Conservation (phyloP, 1,140 invertebrate genomes). For the Calephelis nemesis region DNA sequence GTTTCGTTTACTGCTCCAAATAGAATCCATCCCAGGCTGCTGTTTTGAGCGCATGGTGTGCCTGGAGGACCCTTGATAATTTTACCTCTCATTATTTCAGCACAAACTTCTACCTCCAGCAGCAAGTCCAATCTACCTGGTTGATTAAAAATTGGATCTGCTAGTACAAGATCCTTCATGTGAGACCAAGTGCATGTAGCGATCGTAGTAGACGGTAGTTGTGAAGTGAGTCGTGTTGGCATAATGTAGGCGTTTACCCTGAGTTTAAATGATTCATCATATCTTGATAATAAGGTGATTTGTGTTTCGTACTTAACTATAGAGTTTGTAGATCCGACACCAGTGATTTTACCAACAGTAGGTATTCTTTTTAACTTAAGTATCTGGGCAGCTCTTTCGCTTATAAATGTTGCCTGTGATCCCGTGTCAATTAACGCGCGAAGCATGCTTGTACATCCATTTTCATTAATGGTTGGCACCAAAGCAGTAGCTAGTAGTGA, state of each 20-base stretch:
- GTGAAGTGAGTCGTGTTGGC: constrained; percentile 23
- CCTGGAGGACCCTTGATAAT: constrained; percentile 28
- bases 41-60: constrained; percentile 28
- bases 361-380: constrained; percentile 12
- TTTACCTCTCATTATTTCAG: constrained; percentile 22
- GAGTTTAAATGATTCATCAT: constrained; percentile 26
- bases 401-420: constrained; percentile 19
- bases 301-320: background rate
- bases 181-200: constrained; percentile 21
- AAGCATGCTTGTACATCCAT: constrained; percentile 7
- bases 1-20: constrained; percentile 25
- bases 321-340: constrained; percentile 12
- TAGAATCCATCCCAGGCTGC: constrained; percentile 31
- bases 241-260: constrained; percentile 30
- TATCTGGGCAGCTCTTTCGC: constrained; percentile 9
- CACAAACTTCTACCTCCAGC: constrained; percentile 23
- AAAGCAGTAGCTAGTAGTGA: constrained; percentile 18
- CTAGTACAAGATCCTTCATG: constrained; percentile 23
- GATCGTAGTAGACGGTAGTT: constrained; percentile 25
- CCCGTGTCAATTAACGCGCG: constrained; percentile 19
- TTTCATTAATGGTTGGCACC: background rate
- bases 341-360: constrained; percentile 19
- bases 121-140: constrained; percentile 34
- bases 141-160: constrained; percentile 31
- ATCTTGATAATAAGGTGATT: constrained; percentile 27